A percentile compares a stretch with the other conserved stretches of the same genome.
Evolutionary conservation across 2,113 vertebrate genomes (phyloP).

Genomic region (Microtus ochrogaster): DNA sequence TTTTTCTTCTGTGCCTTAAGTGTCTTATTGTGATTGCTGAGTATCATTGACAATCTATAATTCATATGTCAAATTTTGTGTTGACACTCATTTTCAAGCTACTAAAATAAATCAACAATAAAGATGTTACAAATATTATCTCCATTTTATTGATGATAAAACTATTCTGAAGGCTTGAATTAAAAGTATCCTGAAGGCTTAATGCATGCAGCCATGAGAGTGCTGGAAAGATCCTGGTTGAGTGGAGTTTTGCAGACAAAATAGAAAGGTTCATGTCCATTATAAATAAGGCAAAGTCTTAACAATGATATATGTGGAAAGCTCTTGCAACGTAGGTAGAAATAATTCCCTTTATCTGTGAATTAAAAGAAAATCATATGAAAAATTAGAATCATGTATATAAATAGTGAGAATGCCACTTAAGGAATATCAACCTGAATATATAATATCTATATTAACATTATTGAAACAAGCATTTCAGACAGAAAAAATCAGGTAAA

Average conservation of each 20-base stretch:
- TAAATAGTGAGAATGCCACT: not conserved
- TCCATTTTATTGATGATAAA: not conserved
- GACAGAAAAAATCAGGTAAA: not conserved
- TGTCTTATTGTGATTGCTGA: not conserved
- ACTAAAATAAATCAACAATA: not conserved
- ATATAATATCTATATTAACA: not conserved
- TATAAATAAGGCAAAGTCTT: not conserved
- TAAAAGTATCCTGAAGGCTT: not conserved
- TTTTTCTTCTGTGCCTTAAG: not conserved
- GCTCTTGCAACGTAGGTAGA: not conserved
- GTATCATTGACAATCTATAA: not conserved
- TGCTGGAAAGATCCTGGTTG: not conserved
- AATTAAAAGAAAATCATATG: not conserved
- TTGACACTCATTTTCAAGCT: not conserved
- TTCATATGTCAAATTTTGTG: not conserved
- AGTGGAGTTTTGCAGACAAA: not conserved
- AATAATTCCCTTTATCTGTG: not conserved
- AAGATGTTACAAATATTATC: not conserved
- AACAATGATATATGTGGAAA: not conserved
- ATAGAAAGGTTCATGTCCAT: not conserved
- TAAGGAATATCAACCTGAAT: not conserved
- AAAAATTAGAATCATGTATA: not conserved
- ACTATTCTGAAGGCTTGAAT: not conserved
- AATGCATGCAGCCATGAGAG: not conserved
- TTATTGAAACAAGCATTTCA: not conserved